phyloP scores from a whole-genome alignment of 2,113 vertebrate species.

The Ailuropoda melanoleuca region DNA sequence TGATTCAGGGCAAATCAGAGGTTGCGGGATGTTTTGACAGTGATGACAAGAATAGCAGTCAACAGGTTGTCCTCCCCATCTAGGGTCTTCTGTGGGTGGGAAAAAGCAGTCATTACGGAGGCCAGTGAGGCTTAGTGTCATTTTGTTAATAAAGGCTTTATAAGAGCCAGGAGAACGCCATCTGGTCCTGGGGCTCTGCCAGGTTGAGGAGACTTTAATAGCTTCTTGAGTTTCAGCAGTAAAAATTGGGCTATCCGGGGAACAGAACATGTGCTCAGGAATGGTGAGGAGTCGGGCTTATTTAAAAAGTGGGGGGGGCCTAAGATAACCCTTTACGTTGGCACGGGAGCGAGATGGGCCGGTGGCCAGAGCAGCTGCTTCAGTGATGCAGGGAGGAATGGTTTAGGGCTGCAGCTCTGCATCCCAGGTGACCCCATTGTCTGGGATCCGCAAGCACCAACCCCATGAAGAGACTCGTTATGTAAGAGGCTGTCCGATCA shows the following conservation, averaged over 20 bases:
- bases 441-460: neutral
- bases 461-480: neutral
- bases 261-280: constrained; percentile 59
- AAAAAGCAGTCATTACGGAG: constrained; percentile 61
- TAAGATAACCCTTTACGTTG: neutral
- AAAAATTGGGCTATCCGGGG: constrained; percentile 72
- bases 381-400: neutral
- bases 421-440: neutral
- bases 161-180: constrained; percentile 79
- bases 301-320: constrained; percentile 10
- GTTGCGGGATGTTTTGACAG: constrained; percentile 38
- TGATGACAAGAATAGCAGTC: constrained; percentile 3
- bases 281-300: constrained; percentile 49
- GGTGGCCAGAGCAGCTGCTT: neutral
- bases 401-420: neutral
- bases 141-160: constrained; percentile 83
- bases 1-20: constrained; percentile 38
- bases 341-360: neutral
- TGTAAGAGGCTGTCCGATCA: neutral
- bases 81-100: constrained; percentile 65
- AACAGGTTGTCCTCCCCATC: constrained; percentile 63
- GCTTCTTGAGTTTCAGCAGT: constrained; percentile 79
- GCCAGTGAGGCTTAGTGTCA: constrained; percentile 71
- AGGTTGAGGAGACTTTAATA: constrained; percentile 80
- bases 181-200: constrained; percentile 80